These are phyloP conservation scores for Trichechus manatus DNA, from an alignment of 2,113 vertebrate species.

Conservation along the genomic window DNA sequence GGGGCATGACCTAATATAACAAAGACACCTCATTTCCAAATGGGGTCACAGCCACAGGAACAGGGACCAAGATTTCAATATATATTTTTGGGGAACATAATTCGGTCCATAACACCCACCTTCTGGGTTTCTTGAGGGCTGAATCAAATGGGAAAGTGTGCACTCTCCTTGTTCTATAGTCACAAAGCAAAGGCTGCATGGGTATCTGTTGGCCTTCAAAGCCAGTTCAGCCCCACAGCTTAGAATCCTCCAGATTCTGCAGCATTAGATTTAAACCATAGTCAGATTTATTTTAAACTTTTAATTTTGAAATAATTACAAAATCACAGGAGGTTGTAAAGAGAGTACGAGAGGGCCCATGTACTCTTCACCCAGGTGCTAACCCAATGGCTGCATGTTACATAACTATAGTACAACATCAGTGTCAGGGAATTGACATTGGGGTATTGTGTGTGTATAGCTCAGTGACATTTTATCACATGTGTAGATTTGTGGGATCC, in stretches of 20 bases:
- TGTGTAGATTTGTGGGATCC: not conserved
- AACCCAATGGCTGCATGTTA: not conserved
- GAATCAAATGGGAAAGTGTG: fast-evolving
- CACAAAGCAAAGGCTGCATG: too few relatives aligned
- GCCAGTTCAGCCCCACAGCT: not conserved
- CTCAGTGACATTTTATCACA: not conserved
- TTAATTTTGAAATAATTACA: not conserved
- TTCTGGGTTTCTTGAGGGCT: not conserved
- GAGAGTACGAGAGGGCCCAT: fast-evolving
- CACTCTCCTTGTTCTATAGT: too few relatives aligned
- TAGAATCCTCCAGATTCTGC: not conserved
- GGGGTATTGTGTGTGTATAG: fast-evolving
- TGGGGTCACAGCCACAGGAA: not conserved
- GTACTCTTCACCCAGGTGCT: not conserved
- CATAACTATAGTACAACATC: not conserved
- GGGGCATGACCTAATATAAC: not conserved
- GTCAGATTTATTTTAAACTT: not conserved
- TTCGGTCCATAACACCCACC: not conserved
- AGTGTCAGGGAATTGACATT: fast-evolving
- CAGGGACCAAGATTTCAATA: not conserved
- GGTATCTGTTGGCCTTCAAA: not conserved
- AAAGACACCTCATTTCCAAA: not conserved
- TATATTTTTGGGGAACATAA: not conserved
- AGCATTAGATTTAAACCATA: not conserved
- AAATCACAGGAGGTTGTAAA: not conserved